Evolutionary conservation across 2,113 vertebrate species (phyloP), one percentile per base, ranked within the genome.

Genomic region (Morone chrysops): DNA sequence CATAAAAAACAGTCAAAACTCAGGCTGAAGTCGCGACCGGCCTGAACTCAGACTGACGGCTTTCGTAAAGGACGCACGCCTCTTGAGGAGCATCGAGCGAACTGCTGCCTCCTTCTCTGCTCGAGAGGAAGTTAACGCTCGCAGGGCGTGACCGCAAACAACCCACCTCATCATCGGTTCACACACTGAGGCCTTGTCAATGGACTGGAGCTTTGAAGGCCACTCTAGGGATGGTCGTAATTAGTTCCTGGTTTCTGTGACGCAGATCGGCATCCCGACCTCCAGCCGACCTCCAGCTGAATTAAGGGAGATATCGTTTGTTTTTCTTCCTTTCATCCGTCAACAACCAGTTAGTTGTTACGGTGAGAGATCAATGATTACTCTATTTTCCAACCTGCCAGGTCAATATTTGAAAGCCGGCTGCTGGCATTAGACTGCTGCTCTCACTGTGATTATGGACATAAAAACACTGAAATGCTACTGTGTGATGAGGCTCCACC

Each of bases 161-260:
- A 91, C 82, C 56, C 70, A 81, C 88, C 83, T 92, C 90, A 92
- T 94, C 92, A 92, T 84, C 80, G 77, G 85, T 91, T 91, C 89
- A 89, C 83, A 88, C 87, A 86, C 89, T 78, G 56, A 92, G 87
- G 81, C 84, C 86, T 90, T 59, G 47, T 84, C 92, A 86, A 89
- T 80, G 75, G 90, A 90, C 91, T 80, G 67, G 72, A 86, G 85
- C 73, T 76, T 66, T 84, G 77, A 84, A 88, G 56, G 88, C 72
- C 81, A 83, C 91, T 89, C 87, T 73, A 66, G 90, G 88, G 82
- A 92, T 72, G 83, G 60, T 62, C 80, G 53, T 91, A 90, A 93
- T 92, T 90, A 91, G 90, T 86, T 89, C 86, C 88, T 62, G 50
- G 69, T 89, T 90, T 81, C 86, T 87, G 74, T 89, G 87, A 93